These are phyloP conservation scores for Dysidea cf. avara DNA, from an alignment of 37 sponge, comb jelly and placozoan genomes.

Conservation along the genomic window DNA sequence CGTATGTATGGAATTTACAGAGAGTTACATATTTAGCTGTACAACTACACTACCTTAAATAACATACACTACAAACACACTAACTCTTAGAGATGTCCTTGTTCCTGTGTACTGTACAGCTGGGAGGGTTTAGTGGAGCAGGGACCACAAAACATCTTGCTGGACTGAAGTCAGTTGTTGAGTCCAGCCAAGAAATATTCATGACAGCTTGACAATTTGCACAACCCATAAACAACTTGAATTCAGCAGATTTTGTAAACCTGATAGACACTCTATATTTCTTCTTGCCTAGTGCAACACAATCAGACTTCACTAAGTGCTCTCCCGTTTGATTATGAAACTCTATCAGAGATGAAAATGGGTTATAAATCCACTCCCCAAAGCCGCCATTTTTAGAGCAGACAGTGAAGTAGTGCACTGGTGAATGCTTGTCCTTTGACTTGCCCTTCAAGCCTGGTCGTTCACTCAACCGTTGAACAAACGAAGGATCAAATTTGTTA, in stretches of 20 bases:
- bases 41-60: too few relatives aligned
- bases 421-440: background rate
- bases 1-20: too few relatives aligned
- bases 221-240: slow-evolving; percentile 46
- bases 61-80: too few relatives aligned
- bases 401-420: slow-evolving; percentile 28
- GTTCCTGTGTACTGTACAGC: slow-evolving; percentile 25
- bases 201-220: slow-evolving; percentile 45
- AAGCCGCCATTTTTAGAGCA: slow-evolving; percentile 10
- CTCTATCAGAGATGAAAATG: background rate
- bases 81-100: too few relatives aligned
- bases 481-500: too few relatives aligned
- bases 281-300: slow-evolving; percentile 17
- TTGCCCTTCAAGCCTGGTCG: too few relatives aligned
- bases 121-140: slow-evolving; percentile 4
- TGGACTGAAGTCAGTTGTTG: background rate
- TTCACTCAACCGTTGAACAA: too few relatives aligned
- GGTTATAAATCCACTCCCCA: slow-evolving; percentile 1
- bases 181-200: slow-evolving; percentile 20
- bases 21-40: too few relatives aligned
- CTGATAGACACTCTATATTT: slow-evolving; percentile 24
- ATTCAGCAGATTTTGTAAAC: slow-evolving; percentile 12
- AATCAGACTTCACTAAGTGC: background rate
- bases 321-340: background rate
- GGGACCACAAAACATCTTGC: slow-evolving; percentile 40